phyloP scores from a whole-genome alignment of 2,888 invertebrate genomes.

The Trachelus iudaicus region DNA sequence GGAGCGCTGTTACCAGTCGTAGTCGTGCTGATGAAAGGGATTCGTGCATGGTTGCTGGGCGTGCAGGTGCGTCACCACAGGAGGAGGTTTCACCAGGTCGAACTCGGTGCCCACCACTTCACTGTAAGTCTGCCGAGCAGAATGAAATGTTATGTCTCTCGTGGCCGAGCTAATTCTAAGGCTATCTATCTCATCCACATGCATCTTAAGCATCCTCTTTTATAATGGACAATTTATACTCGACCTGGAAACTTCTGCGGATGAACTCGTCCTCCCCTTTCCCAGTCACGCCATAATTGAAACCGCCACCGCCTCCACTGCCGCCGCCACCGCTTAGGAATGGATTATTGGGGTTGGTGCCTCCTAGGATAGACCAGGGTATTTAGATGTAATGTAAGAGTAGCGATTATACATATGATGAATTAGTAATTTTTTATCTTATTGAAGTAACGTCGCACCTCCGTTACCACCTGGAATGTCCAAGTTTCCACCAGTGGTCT shows the following conservation, averaged over 20 bases:
- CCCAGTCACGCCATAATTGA: slow-evolving; percentile 56
- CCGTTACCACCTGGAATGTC: slow-evolving; percentile 72
- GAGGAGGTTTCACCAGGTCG: slow-evolving; percentile 52
- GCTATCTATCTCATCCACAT: neutral
- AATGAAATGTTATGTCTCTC: slow-evolving; percentile 13
- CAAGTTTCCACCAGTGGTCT: slow-evolving; percentile 75
- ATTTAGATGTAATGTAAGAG: neutral
- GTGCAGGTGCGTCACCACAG: slow-evolving; percentile 59
- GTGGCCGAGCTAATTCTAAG: neutral
- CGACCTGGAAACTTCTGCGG: slow-evolving; percentile 64
- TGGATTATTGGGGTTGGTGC: slow-evolving; percentile 60
- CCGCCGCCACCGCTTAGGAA: slow-evolving; percentile 54
- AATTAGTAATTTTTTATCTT: neutral
- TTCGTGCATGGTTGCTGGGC: slow-evolving; percentile 64
- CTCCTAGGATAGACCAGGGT: slow-evolving; percentile 36
- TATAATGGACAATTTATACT: slow-evolving; percentile 30
- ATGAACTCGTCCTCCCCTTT: slow-evolving; percentile 62
- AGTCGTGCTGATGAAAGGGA: slow-evolving; percentile 60
- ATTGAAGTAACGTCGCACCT: slow-evolving; percentile 35
- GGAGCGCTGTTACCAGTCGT: slow-evolving; percentile 60
- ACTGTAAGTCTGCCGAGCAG: slow-evolving; percentile 51
- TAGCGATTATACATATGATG: neutral
- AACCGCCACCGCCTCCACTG: slow-evolving; percentile 49
- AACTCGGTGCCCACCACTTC: slow-evolving; percentile 54
- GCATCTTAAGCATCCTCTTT: neutral